phyloP scores from a whole-genome alignment of 1,140 invertebrate species.

The Oncopeltus fasciatus region DNA sequence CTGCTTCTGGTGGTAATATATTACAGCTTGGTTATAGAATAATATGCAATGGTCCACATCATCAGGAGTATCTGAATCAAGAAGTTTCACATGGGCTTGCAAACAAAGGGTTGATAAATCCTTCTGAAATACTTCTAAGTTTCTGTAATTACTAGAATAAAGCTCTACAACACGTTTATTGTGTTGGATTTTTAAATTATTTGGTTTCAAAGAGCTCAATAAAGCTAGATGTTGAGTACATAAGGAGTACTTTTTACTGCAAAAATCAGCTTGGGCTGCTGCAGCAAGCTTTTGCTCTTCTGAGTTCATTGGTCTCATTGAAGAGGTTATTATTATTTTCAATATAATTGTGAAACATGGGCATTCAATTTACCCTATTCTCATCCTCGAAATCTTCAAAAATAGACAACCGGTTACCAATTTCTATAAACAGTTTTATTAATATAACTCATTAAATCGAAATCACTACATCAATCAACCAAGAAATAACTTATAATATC shows the following conservation, averaged over 20 bases:
- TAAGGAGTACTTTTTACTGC: slow-evolving; percentile 36
- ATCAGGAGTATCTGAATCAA: slow-evolving; percentile 39
- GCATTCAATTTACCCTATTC: no score
- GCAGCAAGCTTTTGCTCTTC: slow-evolving; percentile 13
- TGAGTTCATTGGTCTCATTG: not conserved
- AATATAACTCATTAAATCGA: no score
- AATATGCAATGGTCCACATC: slow-evolving; percentile 54
- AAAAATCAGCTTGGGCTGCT: slow-evolving; percentile 39
- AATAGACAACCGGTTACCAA: no score
- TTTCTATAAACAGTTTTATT: no score
- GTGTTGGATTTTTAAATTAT: slow-evolving; percentile 53
- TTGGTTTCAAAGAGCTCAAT: slow-evolving; percentile 39
- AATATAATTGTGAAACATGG: no score
- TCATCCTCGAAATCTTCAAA: no score
- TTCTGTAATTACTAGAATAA: slow-evolving; percentile 51
- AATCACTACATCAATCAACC: no score
- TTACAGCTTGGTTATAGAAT: slow-evolving; percentile 68
- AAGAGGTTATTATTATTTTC: no score
- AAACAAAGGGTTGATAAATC: slow-evolving; percentile 43
- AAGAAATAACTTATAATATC: no score
- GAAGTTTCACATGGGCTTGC: slow-evolving; percentile 28
- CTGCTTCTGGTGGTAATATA: slow-evolving; percentile 65
- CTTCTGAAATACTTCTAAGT: slow-evolving; percentile 54
- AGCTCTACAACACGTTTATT: slow-evolving; percentile 60
- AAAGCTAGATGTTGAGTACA: slow-evolving; percentile 44